phyloP scores from a whole-genome alignment of 1,140 invertebrate genomes.

The Pseudomyrmex pallidus region DNA sequence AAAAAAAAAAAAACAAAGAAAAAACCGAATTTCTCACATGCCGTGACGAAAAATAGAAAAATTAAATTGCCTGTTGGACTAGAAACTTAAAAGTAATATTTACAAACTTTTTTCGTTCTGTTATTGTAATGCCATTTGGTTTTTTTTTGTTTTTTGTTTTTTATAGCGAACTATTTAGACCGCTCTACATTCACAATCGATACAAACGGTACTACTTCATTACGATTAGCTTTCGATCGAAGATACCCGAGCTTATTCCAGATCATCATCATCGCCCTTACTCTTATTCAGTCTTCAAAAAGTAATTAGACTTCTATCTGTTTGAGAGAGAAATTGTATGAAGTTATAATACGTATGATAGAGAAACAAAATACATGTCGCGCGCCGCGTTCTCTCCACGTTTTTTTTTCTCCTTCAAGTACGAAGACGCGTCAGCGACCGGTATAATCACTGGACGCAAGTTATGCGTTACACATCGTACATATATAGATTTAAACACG shows the following conservation, averaged over 20 bases:
- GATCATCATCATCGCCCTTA: conserved; percentile 70
- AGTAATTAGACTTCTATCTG: conserved; percentile 69
- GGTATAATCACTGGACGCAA: conserved; percentile 23
- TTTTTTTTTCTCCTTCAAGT: conserved; percentile 36
- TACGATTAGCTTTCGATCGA: conserved; percentile 54
- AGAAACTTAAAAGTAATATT: conserved; percentile 77
- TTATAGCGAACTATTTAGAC: conserved; percentile 69
- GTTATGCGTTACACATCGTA: conserved; percentile 34
- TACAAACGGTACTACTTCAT: conserved; percentile 64
- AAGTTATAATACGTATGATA: conserved; percentile 50
- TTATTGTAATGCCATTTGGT: conserved; percentile 50
- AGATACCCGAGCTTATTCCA: conserved; percentile 60
- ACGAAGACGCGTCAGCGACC: conserved; percentile 61
- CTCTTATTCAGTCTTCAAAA: conserved; percentile 76
- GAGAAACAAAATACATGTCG: conserved; percentile 69
- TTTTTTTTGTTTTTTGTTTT: neutral
- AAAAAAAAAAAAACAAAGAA: too few species aligned
- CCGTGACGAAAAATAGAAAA: conserved; percentile 73
- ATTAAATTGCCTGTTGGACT: conserved; percentile 76
- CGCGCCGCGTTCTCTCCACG: conserved; percentile 23
- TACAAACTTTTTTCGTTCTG: conserved; percentile 70
- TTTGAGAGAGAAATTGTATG: conserved; percentile 46
- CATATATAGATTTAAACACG: conserved; percentile 56
- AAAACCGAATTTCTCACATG: conserved; percentile 41
- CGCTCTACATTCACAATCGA: conserved; percentile 60